Conservation (phyloP, 2,113 vertebrate species). For the Catagonus wagneri region DNA sequence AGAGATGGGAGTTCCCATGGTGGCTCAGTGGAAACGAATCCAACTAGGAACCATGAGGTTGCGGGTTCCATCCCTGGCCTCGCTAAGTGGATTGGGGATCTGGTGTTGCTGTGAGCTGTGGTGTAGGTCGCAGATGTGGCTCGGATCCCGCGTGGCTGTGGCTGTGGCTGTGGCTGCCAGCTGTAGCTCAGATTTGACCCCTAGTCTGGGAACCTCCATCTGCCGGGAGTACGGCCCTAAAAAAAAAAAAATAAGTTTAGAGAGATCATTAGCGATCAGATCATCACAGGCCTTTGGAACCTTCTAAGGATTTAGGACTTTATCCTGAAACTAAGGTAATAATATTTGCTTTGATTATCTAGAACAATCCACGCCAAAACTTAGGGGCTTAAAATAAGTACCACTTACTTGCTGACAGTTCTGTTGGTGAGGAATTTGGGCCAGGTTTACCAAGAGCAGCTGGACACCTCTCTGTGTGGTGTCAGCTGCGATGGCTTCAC, state of each 20-base stretch:
- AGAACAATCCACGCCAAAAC: conserved; percentile 33
- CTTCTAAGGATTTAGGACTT: neutral
- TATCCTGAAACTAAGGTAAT: neutral
- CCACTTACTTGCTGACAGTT: neutral
- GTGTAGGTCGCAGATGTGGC: too few relatives aligned
- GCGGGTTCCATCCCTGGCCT: too few relatives aligned
- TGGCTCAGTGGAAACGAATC: too few relatives aligned
- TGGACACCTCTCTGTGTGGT: neutral
- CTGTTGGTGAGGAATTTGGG: conserved; percentile 19
- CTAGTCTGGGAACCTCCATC: too few relatives aligned
- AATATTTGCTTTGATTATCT: neutral
- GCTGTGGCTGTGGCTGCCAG: too few relatives aligned
- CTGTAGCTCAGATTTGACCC: too few relatives aligned
- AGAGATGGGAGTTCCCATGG: too few relatives aligned
- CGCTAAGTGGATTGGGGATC: too few relatives aligned
- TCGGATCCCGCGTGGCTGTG: too few relatives aligned
- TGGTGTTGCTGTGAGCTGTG: too few relatives aligned
- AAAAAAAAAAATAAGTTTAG: neutral
- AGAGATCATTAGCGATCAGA: neutral
- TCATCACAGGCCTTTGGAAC: neutral
- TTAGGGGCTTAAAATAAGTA: neutral
- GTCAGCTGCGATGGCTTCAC: neutral
- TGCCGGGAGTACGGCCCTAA: too few relatives aligned
- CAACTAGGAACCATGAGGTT: too few relatives aligned
- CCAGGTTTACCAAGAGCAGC: neutral